Evolutionary conservation across 2,113 vertebrate species (phyloP).

Genomic region (Jaculus jaculus): DNA sequence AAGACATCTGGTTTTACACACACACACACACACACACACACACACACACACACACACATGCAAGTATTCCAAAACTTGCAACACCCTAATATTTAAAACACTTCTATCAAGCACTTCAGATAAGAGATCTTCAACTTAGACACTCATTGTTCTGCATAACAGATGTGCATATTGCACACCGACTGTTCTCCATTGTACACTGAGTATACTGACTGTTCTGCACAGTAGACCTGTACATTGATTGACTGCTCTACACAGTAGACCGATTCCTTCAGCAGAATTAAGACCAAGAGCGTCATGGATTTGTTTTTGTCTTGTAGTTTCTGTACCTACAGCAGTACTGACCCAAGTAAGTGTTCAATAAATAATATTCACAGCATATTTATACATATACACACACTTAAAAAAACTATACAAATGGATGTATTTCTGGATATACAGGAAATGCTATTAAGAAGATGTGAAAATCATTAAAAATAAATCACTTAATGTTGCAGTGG

Average conservation of each 20-base stretch:
- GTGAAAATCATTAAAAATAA: background rate
- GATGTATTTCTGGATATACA: background rate
- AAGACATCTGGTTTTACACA: background rate
- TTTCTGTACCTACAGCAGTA: background rate
- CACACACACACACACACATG: background rate
- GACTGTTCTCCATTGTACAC: no score
- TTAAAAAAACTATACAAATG: background rate
- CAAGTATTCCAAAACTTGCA: background rate
- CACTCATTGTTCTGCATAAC: background rate
- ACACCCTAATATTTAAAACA: background rate
- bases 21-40: background rate
- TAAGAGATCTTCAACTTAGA: background rate
- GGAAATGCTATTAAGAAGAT: background rate
- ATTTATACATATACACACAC: background rate
- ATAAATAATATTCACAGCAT: background rate
- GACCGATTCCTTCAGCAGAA: background rate
- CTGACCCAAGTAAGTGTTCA: background rate
- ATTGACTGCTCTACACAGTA: no score
- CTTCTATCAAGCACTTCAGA: background rate
- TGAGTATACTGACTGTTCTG: no score
- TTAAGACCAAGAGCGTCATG: background rate
- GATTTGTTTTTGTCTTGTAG: background rate
- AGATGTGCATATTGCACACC: no score
- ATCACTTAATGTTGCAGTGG: no score
- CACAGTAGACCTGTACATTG: no score